phyloP scores from a whole-genome alignment of 1,140 invertebrate genomes.

The Magallana ariakensis region DNA sequence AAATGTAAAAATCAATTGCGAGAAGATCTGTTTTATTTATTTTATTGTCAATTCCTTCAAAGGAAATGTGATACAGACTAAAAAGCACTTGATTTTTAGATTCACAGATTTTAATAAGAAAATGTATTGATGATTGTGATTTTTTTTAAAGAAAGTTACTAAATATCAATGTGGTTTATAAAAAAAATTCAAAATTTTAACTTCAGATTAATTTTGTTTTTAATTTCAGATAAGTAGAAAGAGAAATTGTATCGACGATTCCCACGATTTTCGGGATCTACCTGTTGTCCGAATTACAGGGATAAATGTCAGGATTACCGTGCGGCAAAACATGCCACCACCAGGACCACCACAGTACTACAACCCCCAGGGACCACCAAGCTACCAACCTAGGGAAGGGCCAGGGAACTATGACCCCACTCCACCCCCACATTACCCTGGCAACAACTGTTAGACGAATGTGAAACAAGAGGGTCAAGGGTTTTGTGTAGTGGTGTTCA shows the following conservation, averaged over 20 bases:
- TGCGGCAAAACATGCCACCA: background rate
- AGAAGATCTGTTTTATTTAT: no score
- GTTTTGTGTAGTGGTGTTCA: no score
- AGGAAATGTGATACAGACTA: no score
- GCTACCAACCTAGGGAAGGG: background rate
- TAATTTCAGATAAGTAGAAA: constrained; percentile 6
- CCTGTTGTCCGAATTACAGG: constrained; percentile 4
- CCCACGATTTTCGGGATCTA: background rate
- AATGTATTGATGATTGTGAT: no score
- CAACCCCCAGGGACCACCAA: background rate
- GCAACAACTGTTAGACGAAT: no score
- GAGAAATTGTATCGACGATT: constrained; percentile 1
- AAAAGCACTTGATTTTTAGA: background rate
- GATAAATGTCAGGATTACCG: background rate
- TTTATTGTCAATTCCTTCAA: no score
- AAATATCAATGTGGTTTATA: background rate
- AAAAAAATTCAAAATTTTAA: background rate
- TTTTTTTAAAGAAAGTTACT: background rate
- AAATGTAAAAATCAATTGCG: no score
- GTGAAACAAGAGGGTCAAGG: no score
- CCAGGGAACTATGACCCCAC: background rate
- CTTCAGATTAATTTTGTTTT: background rate
- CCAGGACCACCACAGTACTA: background rate
- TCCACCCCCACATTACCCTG: constrained; percentile 2
- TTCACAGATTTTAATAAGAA: background rate